Conservation (phyloP, 2,888 invertebrate genomes). For the Andricus curvator region DNA sequence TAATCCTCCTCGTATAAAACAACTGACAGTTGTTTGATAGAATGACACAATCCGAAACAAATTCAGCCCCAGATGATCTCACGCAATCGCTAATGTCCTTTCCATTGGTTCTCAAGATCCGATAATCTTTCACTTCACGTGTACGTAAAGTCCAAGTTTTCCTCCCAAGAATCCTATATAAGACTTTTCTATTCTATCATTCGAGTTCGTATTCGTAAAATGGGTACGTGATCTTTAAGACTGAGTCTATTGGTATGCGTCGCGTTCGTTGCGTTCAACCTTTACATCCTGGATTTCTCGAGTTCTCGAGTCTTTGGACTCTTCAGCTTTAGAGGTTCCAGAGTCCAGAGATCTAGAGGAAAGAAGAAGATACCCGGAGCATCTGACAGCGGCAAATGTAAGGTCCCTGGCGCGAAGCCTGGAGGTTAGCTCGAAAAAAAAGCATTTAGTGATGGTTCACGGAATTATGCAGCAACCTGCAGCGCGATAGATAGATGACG, state of each 20-base stretch:
- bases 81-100: slow-evolving; percentile 30
- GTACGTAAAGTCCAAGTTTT: neutral
- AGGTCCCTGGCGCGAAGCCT: slow-evolving; percentile 32
- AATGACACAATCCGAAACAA: neutral
- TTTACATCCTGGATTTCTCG: slow-evolving; percentile 51
- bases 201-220: slow-evolving; percentile 10
- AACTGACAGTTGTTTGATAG: neutral
- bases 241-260: slow-evolving; percentile 48
- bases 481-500: slow-evolving; percentile 37
- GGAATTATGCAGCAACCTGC: slow-evolving; percentile 27
- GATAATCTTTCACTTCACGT: slow-evolving; percentile 10
- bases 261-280: slow-evolving; percentile 57
- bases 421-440: neutral
- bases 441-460: slow-evolving; percentile 37
- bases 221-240: slow-evolving; percentile 35
- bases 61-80: slow-evolving; percentile 34
- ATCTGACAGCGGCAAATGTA: slow-evolving; percentile 34
- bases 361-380: slow-evolving; percentile 35
- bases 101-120: slow-evolving; percentile 27
- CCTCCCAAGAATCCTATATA: neutral
- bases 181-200: slow-evolving; percentile 27
- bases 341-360: slow-evolving; percentile 24
- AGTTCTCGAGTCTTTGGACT: slow-evolving; percentile 9
- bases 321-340: slow-evolving; percentile 22
- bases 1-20: neutral